These are phyloP conservation scores for Lysandra coridon DNA, from an alignment of 2,888 invertebrate genomes.

Conservation along the genomic window DNA sequence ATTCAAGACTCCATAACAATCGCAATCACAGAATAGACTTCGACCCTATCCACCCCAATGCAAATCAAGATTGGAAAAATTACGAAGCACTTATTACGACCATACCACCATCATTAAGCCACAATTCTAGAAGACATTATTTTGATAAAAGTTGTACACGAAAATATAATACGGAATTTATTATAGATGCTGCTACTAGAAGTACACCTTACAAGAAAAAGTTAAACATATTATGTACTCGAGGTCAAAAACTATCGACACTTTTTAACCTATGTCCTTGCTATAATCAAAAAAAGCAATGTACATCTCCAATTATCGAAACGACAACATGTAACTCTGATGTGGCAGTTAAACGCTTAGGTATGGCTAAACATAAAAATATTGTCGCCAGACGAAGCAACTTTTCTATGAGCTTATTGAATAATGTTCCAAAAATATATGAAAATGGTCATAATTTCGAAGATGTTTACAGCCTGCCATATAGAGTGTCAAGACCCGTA, in stretches of 20 bases:
- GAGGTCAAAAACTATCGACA: slow-evolving; percentile 43
- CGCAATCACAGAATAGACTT: slow-evolving; percentile 46
- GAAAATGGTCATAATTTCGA: neutral
- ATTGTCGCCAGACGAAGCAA: neutral
- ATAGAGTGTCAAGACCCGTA: neutral
- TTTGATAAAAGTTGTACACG: slow-evolving; percentile 53
- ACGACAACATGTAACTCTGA: slow-evolving; percentile 43
- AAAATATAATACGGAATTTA: slow-evolving; percentile 33
- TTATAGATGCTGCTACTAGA: slow-evolving; percentile 18
- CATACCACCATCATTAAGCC: slow-evolving; percentile 38
- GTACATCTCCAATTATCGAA: slow-evolving; percentile 41
- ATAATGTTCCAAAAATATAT: slow-evolving; percentile 32
- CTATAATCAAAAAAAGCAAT: slow-evolving; percentile 45
- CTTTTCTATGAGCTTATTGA: neutral
- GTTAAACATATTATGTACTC: slow-evolving; percentile 50
- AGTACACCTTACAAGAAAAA: slow-evolving; percentile 38
- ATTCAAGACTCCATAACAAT: slow-evolving; percentile 57
- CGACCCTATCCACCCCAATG: slow-evolving; percentile 42
- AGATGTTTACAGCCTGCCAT: neutral
- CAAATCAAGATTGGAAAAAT: slow-evolving; percentile 48
- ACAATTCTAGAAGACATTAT: slow-evolving; percentile 48
- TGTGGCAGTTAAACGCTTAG: neutral
- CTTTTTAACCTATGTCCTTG: slow-evolving; percentile 48
- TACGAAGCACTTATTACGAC: slow-evolving; percentile 47
- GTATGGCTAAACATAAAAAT: neutral